Conservation (phyloP, 1,140 invertebrate genomes). For the Globodera rostochiensis region DNA sequence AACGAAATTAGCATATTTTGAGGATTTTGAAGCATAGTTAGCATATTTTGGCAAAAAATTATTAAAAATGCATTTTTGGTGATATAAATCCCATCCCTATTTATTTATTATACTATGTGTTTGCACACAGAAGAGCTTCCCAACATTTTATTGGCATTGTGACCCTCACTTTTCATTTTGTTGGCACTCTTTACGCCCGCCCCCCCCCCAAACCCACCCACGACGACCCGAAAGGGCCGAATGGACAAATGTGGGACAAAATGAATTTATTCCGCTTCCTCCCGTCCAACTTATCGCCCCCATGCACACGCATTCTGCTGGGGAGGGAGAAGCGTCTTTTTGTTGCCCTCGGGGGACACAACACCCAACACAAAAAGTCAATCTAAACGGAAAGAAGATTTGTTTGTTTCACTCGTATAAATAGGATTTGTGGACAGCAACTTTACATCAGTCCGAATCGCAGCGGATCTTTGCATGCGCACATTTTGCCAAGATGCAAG, state of each 20-base stretch:
- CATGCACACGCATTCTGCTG: neutral
- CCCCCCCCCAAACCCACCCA: too few relatives aligned
- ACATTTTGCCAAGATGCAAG: neutral
- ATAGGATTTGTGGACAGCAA: neutral
- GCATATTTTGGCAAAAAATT: too few relatives aligned
- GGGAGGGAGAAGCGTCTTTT: neutral
- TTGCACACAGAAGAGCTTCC: too few relatives aligned
- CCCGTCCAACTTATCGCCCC: conserved; percentile 19
- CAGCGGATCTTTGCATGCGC: neutral
- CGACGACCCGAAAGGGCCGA: neutral
- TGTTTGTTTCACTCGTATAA: neutral
- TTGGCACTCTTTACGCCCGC: neutral
- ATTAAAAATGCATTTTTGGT: too few relatives aligned
- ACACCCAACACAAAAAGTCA: neutral
- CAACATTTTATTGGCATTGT: neutral
- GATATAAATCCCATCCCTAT: too few relatives aligned
- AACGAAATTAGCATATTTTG: too few relatives aligned
- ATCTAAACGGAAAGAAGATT: neutral
- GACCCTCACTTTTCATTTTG: neutral
- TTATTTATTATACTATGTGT: neutral
- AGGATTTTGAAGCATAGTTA: too few relatives aligned
- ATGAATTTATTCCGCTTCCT: conserved; percentile 28
- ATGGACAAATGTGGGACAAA: conserved; percentile 11
- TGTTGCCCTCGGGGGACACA: neutral
- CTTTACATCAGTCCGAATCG: neutral